phyloP scores from a whole-genome alignment of 2,113 vertebrate genomes.

The Oreochromis tanganicae region DNA sequence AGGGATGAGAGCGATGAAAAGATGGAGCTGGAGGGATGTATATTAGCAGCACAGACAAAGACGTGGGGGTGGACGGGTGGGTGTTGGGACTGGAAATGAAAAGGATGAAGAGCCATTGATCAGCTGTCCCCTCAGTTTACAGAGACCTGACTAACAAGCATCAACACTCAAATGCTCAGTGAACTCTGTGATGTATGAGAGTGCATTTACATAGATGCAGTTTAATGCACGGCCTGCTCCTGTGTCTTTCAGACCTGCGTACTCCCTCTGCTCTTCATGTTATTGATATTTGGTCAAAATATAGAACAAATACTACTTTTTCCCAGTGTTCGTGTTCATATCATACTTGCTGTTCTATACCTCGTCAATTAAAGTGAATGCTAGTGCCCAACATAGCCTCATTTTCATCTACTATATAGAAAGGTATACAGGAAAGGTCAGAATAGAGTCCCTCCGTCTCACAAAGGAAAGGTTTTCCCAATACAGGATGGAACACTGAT shows the following conservation, averaged over 20 bases:
- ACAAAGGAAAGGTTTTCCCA: neutral
- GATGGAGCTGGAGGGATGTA: neutral
- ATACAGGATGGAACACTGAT: neutral
- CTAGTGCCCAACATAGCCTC: neutral
- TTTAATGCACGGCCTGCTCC: neutral
- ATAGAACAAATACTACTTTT: neutral
- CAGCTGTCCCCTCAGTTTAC: constrained; percentile 28
- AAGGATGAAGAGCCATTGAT: constrained; percentile 38
- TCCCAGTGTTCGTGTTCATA: neutral
- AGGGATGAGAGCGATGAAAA: neutral
- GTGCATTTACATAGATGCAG: neutral
- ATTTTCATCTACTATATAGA: neutral
- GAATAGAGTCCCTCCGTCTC: neutral
- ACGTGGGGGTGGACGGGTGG: neutral
- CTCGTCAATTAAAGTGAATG: neutral
- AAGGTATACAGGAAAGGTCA: neutral
- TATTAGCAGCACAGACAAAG: neutral
- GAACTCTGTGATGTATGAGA: neutral
- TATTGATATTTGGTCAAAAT: neutral
- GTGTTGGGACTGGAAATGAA: neutral
- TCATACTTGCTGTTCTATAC: neutral
- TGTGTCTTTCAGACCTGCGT: neutral
- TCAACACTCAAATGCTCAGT: neutral
- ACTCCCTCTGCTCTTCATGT: neutral
- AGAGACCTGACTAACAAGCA: constrained; percentile 2